Percentiles rank a stretch among this genome's conserved stretches.
These are phyloP conservation scores for Plebejus anna DNA, from an alignment of 2,888 invertebrate species.

Conservation along the genomic window DNA sequence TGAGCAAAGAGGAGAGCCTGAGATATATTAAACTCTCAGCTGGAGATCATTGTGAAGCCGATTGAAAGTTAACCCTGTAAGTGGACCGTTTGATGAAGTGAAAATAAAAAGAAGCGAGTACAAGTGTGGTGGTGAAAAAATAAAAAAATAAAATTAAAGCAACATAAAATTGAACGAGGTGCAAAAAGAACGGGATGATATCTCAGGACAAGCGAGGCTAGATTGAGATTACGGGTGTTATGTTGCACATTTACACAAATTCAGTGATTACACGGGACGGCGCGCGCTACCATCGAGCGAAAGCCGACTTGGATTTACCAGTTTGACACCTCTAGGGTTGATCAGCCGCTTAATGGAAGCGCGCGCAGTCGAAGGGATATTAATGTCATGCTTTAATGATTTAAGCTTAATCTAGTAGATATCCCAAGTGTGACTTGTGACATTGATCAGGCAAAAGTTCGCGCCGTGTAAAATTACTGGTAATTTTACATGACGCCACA, in stretches of 20 bases:
- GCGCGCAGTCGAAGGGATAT: conserved; percentile 57
- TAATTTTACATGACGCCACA: conserved; percentile 68
- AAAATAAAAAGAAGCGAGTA: conserved; percentile 76
- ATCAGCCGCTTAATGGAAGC: conserved; percentile 19
- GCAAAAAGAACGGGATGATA: conserved; percentile 77
- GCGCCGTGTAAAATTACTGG: conserved; percentile 72
- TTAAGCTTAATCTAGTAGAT: conserved; percentile 71
- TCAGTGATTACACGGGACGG: conserved; percentile 63
- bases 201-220: conserved; percentile 78
- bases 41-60: conserved; percentile 70
- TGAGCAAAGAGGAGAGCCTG: conserved; percentile 94
- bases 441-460: conserved; percentile 68
- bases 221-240: conserved; percentile 72
- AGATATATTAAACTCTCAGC: conserved; percentile 81
- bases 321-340: background rate
- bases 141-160: conserved; percentile 68
- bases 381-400: conserved; percentile 75
- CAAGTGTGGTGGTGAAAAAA: conserved; percentile 72
- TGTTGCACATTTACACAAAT: conserved; percentile 74
- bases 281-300: conserved; percentile 48
- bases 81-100: conserved; percentile 78
- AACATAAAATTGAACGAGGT: conserved; percentile 79
- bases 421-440: conserved; percentile 72
- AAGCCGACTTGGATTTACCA: background rate
- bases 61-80: conserved; percentile 79